Percentiles rank a stretch among this genome's conserved stretches.
Evolutionary conservation across 2,888 invertebrate genomes (phyloP).

Genomic region (Orchesella flavescens): DNA sequence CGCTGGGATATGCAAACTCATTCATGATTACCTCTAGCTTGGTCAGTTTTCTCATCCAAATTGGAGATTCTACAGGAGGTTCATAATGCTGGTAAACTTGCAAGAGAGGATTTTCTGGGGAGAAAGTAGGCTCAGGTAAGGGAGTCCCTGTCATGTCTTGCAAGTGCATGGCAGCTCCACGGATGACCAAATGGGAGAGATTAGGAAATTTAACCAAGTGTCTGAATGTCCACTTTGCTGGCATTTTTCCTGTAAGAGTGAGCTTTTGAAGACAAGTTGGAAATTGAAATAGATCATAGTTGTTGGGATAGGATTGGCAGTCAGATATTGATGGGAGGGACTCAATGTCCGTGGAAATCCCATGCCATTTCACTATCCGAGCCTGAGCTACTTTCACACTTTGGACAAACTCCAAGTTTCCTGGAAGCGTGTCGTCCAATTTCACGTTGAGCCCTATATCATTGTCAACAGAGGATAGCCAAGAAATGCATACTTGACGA

Average conservation of each 20-base stretch:
- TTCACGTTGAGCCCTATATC: slow-evolving; percentile 42
- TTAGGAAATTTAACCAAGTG: slow-evolving; percentile 31
- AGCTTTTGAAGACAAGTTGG: slow-evolving; percentile 48
- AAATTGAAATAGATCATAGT: slow-evolving; percentile 2
- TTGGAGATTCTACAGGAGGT: not conserved
- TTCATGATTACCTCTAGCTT: slow-evolving; percentile 53
- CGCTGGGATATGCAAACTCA: slow-evolving; percentile 55
- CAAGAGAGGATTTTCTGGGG: not conserved
- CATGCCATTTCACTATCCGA: slow-evolving; percentile 41
- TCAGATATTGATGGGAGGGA: not conserved
- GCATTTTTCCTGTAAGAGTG: slow-evolving; percentile 46
- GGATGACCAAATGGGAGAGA: slow-evolving; percentile 45
- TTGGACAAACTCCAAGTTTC: slow-evolving; percentile 49
- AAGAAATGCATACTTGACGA: slow-evolving; percentile 47
- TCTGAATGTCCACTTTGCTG: slow-evolving; percentile 26
- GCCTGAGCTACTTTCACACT: slow-evolving; percentile 52
- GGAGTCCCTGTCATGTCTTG: slow-evolving; percentile 35
- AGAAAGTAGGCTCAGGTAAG: slow-evolving; percentile 5
- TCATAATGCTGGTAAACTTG: not conserved
- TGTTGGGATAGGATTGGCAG: not conserved
- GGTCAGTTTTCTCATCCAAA: slow-evolving; percentile 31
- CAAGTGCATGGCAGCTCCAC: slow-evolving; percentile 39
- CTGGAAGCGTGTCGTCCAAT: slow-evolving; percentile 36
- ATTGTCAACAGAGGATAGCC: slow-evolving; percentile 31
- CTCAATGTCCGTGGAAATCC: not conserved